phyloP scores from a whole-genome alignment of 2,113 vertebrate species.

The Sialia sialis region DNA sequence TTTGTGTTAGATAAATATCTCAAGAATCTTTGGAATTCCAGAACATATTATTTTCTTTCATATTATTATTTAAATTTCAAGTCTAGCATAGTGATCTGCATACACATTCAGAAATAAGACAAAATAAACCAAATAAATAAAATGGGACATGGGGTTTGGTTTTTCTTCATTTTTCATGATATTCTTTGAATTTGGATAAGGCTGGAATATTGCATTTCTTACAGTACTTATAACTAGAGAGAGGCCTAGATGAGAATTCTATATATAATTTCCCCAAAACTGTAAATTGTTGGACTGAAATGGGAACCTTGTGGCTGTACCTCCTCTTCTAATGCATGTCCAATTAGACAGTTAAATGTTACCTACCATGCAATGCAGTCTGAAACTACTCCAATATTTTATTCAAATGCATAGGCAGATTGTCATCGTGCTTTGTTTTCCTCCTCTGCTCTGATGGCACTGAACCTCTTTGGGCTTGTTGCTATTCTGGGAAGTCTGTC shows the following conservation, averaged over 20 bases:
- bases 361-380: accelerated
- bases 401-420: background rate
- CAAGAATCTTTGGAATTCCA: background rate
- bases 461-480: background rate
- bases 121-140: background rate
- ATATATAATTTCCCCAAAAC: background rate
- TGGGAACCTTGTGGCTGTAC: background rate
- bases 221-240: background rate
- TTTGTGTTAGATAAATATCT: background rate
- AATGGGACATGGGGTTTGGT: background rate
- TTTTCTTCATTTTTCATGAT: background rate
- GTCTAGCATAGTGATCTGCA: background rate
- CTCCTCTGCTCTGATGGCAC: background rate
- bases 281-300: background rate
- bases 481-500: background rate
- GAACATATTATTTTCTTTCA: background rate
- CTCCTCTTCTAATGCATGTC: no score
- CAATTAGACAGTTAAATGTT: background rate
- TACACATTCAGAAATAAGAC: background rate
- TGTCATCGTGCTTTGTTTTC: background rate
- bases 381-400: background rate
- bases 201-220: background rate
- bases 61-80: background rate
- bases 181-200: background rate
- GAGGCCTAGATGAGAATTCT: background rate